Percentiles rank a stretch among this genome's conserved stretches.
Evolutionary conservation across 2,888 invertebrate species (phyloP).

Genomic region (Lordiphosa andalusiaca): DNA sequence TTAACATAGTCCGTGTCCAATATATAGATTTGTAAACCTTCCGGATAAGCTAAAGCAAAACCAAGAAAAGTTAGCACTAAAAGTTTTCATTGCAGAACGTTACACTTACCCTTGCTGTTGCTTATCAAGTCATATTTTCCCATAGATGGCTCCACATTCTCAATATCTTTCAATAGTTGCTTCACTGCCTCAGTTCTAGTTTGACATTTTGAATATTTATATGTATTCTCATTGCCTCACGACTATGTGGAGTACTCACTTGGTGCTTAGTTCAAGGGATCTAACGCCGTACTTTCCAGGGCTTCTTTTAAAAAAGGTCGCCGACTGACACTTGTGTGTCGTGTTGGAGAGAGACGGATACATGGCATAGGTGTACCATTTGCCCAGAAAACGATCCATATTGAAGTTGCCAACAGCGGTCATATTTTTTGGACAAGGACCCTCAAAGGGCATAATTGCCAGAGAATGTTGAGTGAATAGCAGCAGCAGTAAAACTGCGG

Average conservation of each 20-base stretch:
- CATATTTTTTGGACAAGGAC: constrained; percentile 25
- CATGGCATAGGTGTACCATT: constrained; percentile 31
- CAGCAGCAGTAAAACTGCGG: constrained; percentile 6
- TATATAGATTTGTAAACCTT: constrained; percentile 62
- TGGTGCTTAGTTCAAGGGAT: neutral
- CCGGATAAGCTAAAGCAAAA: constrained; percentile 5
- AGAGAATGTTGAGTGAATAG: neutral
- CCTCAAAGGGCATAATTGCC: neutral
- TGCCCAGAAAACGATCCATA: constrained; percentile 23
- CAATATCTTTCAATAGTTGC: neutral
- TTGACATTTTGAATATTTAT: neutral
- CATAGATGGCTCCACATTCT: fast-evolving
- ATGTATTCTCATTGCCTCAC: too few species aligned
- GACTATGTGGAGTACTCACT: constrained; percentile 16
- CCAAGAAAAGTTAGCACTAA: neutral
- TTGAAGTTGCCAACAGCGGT: constrained; percentile 27
- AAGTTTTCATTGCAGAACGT: neutral
- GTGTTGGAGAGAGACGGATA: neutral
- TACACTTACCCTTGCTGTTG: constrained; percentile 1
- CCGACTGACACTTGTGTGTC: constrained; percentile 11
- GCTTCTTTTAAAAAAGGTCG: neutral
- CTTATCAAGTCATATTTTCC: constrained; percentile 14
- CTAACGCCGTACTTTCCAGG: neutral
- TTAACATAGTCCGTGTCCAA: constrained; percentile 83
- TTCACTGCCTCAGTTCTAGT: constrained; percentile 15